Base-by-base conservation (phyloP, 2,797 vertebrate species). In the Onychomys arenicola region DNA sequence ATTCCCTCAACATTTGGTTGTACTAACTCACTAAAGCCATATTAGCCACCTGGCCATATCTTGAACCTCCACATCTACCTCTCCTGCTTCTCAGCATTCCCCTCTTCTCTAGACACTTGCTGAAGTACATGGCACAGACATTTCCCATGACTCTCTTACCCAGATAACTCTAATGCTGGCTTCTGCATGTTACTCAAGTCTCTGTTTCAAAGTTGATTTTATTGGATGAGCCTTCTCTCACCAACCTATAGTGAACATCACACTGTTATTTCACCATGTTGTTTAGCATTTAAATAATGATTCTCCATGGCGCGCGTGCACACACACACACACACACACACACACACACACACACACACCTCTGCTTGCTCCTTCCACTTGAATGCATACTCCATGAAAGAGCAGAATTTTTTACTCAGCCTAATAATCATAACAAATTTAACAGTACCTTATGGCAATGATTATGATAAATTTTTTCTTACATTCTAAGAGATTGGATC, bases 231-330 rank as follows among this genome's bases (percentile, higher is more conserved):
- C 2, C 29, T 91, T 95, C 37, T 90, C 11, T 80, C 29, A 75
- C 7, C 19, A 90, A 59, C 3, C 6, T 40, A 46, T 23, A 86
- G 3, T 32, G 73, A 87, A 86, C 2, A 78, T 55, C 32, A 52
- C 55, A 78, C 9, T 55, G 2, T 14, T 4, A 29, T 80, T 93
- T 87, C 6, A 19, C 12, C 71, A 25, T 61, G 2, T 93, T 73
- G 93, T 90, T 91, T 59, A 93, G 61, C 17, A 61, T 78, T 91
- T 96, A 82, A 81, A 77, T 95, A 46, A 83, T 90, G 46, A 73
- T 23, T 27, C 61, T 90, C n/a, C 19, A n/a, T 78, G 2, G 19
- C 11, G 49, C 49, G 11, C n/a, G n/a, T n/a, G n/a, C n/a, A n/a
- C n/a, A n/a, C 23, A 67, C 55, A 76, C 55, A 89, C 88, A 71